phyloP scores from a whole-genome alignment of 1,140 invertebrate species.

The Ips typographus region DNA sequence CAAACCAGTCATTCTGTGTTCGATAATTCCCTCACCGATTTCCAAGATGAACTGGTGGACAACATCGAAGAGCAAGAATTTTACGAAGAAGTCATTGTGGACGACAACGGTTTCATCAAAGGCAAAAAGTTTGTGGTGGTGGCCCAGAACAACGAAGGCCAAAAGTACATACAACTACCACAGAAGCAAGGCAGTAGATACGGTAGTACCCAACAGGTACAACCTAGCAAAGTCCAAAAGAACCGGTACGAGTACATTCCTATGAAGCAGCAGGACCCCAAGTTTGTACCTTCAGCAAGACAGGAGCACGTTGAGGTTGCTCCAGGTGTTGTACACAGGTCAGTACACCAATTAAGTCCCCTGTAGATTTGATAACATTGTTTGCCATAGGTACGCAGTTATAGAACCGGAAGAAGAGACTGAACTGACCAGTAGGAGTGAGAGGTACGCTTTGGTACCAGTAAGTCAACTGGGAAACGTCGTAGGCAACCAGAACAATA shows the following conservation, averaged over 20 bases:
- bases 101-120: slow-evolving; percentile 47
- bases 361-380: slow-evolving; percentile 43
- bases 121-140: slow-evolving; percentile 49
- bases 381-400: slow-evolving; percentile 59
- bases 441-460: slow-evolving; percentile 55
- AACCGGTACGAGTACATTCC: slow-evolving; percentile 57
- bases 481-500: slow-evolving; percentile 20
- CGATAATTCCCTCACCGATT: slow-evolving; percentile 24
- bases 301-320: slow-evolving; percentile 43
- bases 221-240: slow-evolving; percentile 29
- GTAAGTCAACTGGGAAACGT: slow-evolving; percentile 47
- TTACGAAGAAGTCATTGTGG: slow-evolving; percentile 51
- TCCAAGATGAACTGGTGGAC: slow-evolving; percentile 37
- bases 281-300: neutral
- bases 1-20: slow-evolving; percentile 37
- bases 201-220: slow-evolving; percentile 31
- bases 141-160: slow-evolving; percentile 40
- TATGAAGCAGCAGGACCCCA: slow-evolving; percentile 41
- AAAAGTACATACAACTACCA: slow-evolving; percentile 26
- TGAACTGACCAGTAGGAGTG: slow-evolving; percentile 39
- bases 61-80: slow-evolving; percentile 49
- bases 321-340: slow-evolving; percentile 52
- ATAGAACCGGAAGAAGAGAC: slow-evolving; percentile 52
- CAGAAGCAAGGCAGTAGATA: slow-evolving; percentile 30
- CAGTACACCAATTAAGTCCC: slow-evolving; percentile 15